phyloP scores from a whole-genome alignment of 2,797 vertebrate species.

The Ctenochaetus hawaiiensis region DNA sequence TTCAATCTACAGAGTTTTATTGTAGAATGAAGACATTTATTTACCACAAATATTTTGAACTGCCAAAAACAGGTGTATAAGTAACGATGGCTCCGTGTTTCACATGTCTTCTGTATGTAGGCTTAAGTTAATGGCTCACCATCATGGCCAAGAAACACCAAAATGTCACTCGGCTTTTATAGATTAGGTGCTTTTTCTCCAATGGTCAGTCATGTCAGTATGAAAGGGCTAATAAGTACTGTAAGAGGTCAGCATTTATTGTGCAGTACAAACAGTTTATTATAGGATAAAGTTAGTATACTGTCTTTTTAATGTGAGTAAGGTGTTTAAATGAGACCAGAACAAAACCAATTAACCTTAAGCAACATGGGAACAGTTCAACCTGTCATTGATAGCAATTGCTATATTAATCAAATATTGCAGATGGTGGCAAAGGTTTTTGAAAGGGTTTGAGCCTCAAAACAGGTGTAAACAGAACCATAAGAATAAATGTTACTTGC shows the following conservation, averaged over 20 bases:
- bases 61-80: no score
- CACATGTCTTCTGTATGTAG: not conserved
- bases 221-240: not conserved
- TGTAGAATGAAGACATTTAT: not conserved
- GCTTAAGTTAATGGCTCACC: not conserved
- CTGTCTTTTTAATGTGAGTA: not conserved
- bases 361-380: no score
- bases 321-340: not conserved
- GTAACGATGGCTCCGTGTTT: no score
- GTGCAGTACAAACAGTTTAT: not conserved
- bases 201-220: not conserved
- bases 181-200: not conserved
- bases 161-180: not conserved
- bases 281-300: not conserved
- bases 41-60: not conserved
- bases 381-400: not conserved
- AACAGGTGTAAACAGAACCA: not conserved
- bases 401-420: not conserved
- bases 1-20: not conserved
- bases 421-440: not conserved
- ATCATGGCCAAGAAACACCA: no score
- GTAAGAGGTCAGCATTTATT: not conserved
- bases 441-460: not conserved
- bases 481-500: not conserved
- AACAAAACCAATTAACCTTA: no score